phyloP scores from a whole-genome alignment of 2,113 vertebrate species.

The Ibidorhyncha struthersii region DNA sequence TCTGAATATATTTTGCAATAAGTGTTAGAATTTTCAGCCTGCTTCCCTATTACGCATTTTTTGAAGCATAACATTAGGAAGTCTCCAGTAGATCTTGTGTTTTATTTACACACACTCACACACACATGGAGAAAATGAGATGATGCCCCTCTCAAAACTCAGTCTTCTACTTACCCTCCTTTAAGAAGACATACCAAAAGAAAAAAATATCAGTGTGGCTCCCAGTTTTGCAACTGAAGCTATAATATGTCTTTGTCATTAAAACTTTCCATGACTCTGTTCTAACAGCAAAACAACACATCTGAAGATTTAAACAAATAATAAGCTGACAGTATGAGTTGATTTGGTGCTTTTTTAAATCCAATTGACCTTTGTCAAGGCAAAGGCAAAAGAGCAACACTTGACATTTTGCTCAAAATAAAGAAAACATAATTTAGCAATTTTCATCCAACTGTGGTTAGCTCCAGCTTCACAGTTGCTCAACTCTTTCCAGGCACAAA shows the following conservation, averaged over 20 bases:
- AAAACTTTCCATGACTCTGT: constrained; percentile 37
- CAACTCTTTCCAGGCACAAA: constrained; percentile 68
- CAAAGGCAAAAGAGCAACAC: constrained; percentile 64
- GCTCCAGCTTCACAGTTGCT: constrained; percentile 48
- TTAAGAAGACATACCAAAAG: background rate
- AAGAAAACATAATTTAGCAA: constrained; percentile 65
- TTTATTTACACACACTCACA: background rate
- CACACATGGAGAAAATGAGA: background rate
- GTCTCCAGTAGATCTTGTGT: background rate
- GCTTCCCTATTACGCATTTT: background rate
- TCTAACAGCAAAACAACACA: constrained; percentile 44
- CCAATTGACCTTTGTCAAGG: constrained; percentile 69
- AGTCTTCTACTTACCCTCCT: background rate
- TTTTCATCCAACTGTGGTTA: constrained; percentile 47
- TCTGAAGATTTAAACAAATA: constrained; percentile 55
- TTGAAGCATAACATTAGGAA: background rate
- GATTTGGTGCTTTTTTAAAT: constrained; percentile 27
- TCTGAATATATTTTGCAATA: background rate
- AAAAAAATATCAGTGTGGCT: background rate
- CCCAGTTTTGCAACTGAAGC: background rate
- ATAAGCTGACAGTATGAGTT: constrained; percentile 25
- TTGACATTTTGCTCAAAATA: constrained; percentile 74
- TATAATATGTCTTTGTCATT: background rate
- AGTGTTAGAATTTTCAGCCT: background rate
- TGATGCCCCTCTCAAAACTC: background rate